phyloP scores from a whole-genome alignment of 2,113 vertebrate genomes.

The Emydocephalus ijimae region DNA sequence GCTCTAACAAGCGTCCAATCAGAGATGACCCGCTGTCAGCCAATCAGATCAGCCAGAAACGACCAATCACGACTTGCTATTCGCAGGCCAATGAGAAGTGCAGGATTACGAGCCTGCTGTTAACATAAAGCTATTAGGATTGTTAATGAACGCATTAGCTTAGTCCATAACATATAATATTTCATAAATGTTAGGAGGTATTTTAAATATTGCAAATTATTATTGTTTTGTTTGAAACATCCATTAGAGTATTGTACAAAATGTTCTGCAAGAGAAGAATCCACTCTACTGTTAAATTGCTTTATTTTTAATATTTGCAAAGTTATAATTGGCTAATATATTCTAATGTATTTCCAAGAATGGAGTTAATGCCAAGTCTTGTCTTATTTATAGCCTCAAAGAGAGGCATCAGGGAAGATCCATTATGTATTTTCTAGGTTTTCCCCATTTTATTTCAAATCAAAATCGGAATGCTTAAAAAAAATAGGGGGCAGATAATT shows the following conservation, averaged over 20 bases:
- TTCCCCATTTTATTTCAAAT: not conserved
- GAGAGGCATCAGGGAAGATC: not conserved
- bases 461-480: not conserved
- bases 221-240: not conserved
- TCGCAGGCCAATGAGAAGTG: no score
- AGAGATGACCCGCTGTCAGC: no score
- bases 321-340: not conserved
- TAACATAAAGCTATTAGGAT: no score
- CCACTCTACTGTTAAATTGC: not conserved
- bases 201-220: not conserved
- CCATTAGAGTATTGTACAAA: not conserved
- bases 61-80: no score
- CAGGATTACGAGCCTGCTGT: no score
- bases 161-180: not conserved
- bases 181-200: not conserved
- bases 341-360: not conserved
- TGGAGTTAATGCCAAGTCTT: not conserved
- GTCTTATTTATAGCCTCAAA: not conserved
- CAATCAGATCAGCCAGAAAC: no score
- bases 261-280: not conserved
- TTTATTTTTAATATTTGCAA: not conserved
- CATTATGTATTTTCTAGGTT: not conserved
- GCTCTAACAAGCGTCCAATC: no score
- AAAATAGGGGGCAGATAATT: not conserved
- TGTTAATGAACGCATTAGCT: no score